These are phyloP conservation scores for Caradrina kadenii DNA, from an alignment of 2,888 invertebrate species.

Conservation along the genomic window DNA sequence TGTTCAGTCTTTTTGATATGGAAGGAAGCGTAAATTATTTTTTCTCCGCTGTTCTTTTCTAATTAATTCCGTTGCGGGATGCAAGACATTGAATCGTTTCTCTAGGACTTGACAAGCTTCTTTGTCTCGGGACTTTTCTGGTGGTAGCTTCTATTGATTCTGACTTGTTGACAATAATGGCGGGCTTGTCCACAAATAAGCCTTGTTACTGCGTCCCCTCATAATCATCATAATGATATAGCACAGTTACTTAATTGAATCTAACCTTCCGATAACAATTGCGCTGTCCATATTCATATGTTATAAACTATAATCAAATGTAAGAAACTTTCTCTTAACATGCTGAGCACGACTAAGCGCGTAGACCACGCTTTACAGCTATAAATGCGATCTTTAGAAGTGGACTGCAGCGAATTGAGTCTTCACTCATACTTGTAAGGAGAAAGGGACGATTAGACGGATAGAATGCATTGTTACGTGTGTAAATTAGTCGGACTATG, in stretches of 20 bases:
- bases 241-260: constrained; percentile 33
- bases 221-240: constrained; percentile 17
- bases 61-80: too few relatives aligned
- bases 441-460: constrained; percentile 58
- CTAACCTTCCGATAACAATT: constrained; percentile 48
- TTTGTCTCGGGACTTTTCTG: neutral
- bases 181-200: neutral
- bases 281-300: constrained; percentile 38
- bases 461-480: constrained; percentile 32
- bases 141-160: neutral
- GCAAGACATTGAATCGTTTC: neutral
- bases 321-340: constrained; percentile 71
- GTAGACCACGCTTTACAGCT: constrained; percentile 68
- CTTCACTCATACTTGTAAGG: constrained; percentile 39
- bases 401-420: constrained; percentile 71
- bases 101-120: neutral
- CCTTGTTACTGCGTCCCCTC: neutral
- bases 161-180: neutral
- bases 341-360: constrained; percentile 73
- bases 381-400: constrained; percentile 70
- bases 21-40: too few relatives aligned
- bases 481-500: constrained; percentile 16
- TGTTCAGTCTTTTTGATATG: neutral
- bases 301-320: constrained; percentile 50
- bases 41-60: too few relatives aligned